Evolutionary conservation across 2,888 invertebrate genomes (phyloP), one percentile per base, ranked within the genome.

Genomic region (Apotomis betuletana): DNA sequence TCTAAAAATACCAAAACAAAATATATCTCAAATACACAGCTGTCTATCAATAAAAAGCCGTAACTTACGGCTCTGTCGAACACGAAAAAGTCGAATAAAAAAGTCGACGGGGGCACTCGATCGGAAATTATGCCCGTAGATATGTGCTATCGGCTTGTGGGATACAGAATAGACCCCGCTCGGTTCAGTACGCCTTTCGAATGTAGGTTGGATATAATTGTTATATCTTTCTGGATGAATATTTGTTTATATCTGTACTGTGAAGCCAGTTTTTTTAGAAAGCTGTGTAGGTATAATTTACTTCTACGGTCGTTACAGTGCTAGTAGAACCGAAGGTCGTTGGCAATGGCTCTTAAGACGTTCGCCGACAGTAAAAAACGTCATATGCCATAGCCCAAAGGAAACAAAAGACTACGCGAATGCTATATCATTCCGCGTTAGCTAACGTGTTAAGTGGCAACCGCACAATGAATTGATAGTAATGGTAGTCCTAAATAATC

Each of bases 51-150:
- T 38, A 65, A 65, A 70, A 60, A 8, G 60, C 68, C 44, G 52
- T 68, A n/a, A 41, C 52, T 60, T 44, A 54, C 54, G 49, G 58
- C 38, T 57, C 12, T 57, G 38, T 52, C 41, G 46, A 52, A 52
- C 54, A 44, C 54, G 59, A 65, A 70, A 65, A 65, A 49, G 54
- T 15, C 57, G 12, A 44, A 41, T 51, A 15, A 70, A 70, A 70
- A 60, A 70, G 52, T 60, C 52, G 52, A 51, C 54, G 46, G 55
- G 41, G 9, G 59, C 70, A 64, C 36, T 74, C 70, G 41, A 64
- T 74, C 64, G 74, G 74, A 70, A 74, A 74, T 74, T 70, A 74
- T 74, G 64, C 63, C 67, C 49, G 52, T 4, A 59, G 44, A 64
- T 59, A 65, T 64, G 64, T 64, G 13, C 36, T 57, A 49, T 65